A percentile compares a stretch with the other conserved stretches of the same genome.
phyloP scores from a whole-genome alignment of 2,797 vertebrate genomes.

The Labeo calbasu region DNA sequence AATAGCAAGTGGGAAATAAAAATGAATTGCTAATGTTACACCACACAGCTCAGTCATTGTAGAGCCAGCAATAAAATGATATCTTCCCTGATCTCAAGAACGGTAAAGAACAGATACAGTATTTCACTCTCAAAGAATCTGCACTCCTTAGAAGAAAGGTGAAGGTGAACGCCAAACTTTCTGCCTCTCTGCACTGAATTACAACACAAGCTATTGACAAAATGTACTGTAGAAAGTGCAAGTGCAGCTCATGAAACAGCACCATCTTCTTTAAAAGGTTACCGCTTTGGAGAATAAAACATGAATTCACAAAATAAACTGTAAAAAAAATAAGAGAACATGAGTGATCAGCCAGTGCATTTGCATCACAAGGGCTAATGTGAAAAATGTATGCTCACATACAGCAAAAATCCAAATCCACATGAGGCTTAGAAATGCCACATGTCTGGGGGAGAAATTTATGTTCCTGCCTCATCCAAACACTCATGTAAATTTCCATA shows the following conservation, averaged over 20 bases:
- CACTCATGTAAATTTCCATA: conserved; percentile 71
- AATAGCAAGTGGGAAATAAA: conserved; percentile 18
- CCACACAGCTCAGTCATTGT: background rate
- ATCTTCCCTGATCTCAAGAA: conserved; percentile 17
- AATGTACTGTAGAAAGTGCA: conserved; percentile 8
- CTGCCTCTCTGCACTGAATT: conserved; percentile 14
- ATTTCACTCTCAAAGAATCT: conserved; percentile 15
- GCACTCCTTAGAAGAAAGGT: conserved; percentile 21
- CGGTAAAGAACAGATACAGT: background rate
- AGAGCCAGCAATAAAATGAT: background rate
- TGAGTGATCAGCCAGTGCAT: background rate
- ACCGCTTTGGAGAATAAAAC: background rate
- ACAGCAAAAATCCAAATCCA: conserved; percentile 7
- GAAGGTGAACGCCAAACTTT: conserved; percentile 26
- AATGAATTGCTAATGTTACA: conserved; percentile 32
- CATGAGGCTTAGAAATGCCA: background rate
- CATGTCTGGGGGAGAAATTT: conserved; percentile 21
- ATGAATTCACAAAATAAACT: background rate
- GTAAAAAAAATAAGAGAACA: background rate
- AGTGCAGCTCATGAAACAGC: background rate
- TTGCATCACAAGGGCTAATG: conserved; percentile 4
- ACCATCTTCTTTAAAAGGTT: background rate
- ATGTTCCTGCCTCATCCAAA: conserved; percentile 50
- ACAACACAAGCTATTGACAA: conserved; percentile 16
- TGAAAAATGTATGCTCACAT: conserved; percentile 3